phyloP scores from a whole-genome alignment of 2,888 invertebrate genomes.

The Allygus modestus region DNA sequence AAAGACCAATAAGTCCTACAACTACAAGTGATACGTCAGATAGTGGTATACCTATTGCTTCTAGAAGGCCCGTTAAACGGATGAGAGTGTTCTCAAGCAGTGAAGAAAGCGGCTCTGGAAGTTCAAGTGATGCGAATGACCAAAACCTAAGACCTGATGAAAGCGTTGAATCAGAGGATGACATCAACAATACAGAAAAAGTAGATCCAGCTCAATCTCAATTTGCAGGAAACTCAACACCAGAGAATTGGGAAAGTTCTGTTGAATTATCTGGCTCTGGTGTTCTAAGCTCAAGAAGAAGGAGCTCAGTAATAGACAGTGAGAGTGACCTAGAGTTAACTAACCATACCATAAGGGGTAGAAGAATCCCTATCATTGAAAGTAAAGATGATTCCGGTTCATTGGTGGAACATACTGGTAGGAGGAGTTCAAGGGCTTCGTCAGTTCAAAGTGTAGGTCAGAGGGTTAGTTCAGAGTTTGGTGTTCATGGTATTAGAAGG shows the following conservation, averaged over 20 bases:
- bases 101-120: background rate
- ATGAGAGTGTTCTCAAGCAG: background rate
- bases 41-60: background rate
- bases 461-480: background rate
- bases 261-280: background rate
- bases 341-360: background rate
- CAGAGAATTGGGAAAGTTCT: background rate
- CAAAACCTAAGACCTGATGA: background rate
- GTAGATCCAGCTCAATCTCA: background rate
- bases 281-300: background rate
- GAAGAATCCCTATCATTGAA: slow-evolving; percentile 2
- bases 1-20: slow-evolving; percentile 9
- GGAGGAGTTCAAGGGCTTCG: background rate
- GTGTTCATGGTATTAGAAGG: background rate
- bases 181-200: background rate
- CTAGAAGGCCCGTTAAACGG: background rate
- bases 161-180: too few relatives aligned
- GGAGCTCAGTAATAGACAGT: background rate
- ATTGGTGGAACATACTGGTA: background rate
- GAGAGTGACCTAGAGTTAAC: background rate
- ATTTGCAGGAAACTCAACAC: background rate
- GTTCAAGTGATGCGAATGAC: background rate
- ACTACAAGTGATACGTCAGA: slow-evolving; percentile 13
- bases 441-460: background rate
- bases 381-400: background rate